Conservation (phyloP, 2,888 invertebrate genomes). For the Drosophila siamana region DNA sequence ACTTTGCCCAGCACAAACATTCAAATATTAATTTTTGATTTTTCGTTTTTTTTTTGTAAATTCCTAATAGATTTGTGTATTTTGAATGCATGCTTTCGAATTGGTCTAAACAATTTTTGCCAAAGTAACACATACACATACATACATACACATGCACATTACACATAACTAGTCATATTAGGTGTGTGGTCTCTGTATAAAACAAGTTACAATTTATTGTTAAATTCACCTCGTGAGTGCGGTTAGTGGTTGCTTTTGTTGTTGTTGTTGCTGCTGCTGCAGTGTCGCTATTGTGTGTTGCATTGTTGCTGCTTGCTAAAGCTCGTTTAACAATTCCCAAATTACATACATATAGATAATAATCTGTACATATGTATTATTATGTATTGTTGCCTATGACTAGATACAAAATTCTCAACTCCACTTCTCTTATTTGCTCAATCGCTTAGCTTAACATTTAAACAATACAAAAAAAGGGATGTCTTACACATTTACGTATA, state of each 20-base stretch:
- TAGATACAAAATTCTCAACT: conserved; percentile 58
- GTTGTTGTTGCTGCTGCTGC: conserved; percentile 10
- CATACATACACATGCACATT: conserved; percentile 6
- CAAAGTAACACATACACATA: conserved; percentile 9
- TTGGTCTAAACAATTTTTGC: conserved; percentile 16
- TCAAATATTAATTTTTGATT: conserved; percentile 16
- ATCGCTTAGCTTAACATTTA: conserved; percentile 10
- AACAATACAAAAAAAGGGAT: conserved; percentile 15
- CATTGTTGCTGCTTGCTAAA: conserved; percentile 18
- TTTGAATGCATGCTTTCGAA: conserved; percentile 8
- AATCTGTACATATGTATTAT: conserved; percentile 5
- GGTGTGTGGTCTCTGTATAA: not conserved
- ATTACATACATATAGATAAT: conserved; percentile 1
- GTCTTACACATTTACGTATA: conserved; percentile 2
- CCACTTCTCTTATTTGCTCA: not conserved
- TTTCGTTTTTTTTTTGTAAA: not conserved
- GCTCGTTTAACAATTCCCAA: conserved; percentile 28
- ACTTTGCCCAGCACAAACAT: conserved; percentile 47
- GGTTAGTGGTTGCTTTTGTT: conserved; percentile 21
- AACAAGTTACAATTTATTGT: conserved; percentile 45
- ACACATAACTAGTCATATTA: not conserved
- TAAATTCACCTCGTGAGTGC: conserved; percentile 39
- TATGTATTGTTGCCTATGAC: conserved; percentile 57
- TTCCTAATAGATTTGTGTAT: not conserved
- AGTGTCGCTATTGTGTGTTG: conserved; percentile 20